Evolutionary conservation across 2,113 vertebrate genomes (phyloP).

Genomic region (Gallinago jamesoni): DNA sequence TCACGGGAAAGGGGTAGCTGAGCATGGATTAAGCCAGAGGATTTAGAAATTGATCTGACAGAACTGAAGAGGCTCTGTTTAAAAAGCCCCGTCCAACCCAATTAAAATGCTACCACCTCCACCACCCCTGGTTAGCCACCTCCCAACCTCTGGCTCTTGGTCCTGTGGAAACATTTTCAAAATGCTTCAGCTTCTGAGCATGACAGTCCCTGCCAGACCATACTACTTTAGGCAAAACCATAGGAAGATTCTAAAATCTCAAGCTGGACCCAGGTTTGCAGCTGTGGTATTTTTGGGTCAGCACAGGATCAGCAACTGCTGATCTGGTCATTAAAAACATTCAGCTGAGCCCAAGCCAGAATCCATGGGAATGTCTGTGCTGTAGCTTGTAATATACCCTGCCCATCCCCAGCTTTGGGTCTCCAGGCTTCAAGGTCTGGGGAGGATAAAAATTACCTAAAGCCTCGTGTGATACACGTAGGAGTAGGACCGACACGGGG

Average conservation of each 20-base stretch:
- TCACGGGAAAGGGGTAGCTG: neutral
- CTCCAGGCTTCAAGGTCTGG: neutral
- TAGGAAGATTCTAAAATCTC: neutral
- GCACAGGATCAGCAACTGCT: neutral
- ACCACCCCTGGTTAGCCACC: neutral
- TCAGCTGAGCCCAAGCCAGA: neutral
- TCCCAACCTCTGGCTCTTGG: neutral
- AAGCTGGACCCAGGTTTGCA: neutral
- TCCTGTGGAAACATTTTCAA: neutral
- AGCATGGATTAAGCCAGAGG: neutral
- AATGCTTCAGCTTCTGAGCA: neutral
- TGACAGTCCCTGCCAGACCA: neutral
- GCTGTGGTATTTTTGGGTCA: neutral
- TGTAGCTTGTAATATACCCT: neutral
- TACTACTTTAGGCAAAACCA: neutral
- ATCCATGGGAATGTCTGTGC: neutral
- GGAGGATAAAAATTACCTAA: neutral
- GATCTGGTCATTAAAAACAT: neutral
- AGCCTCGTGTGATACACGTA: neutral
- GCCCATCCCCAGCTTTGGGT: neutral
- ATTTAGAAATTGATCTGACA: neutral
- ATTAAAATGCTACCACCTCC: neutral
- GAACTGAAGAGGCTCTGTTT: neutral
- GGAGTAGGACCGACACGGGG: neutral
- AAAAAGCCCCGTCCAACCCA: neutral